Evolutionary conservation across 2,797 vertebrate species (phyloP), one percentile per base, ranked within the genome.

Genomic region (Phylloscopus collybita): DNA sequence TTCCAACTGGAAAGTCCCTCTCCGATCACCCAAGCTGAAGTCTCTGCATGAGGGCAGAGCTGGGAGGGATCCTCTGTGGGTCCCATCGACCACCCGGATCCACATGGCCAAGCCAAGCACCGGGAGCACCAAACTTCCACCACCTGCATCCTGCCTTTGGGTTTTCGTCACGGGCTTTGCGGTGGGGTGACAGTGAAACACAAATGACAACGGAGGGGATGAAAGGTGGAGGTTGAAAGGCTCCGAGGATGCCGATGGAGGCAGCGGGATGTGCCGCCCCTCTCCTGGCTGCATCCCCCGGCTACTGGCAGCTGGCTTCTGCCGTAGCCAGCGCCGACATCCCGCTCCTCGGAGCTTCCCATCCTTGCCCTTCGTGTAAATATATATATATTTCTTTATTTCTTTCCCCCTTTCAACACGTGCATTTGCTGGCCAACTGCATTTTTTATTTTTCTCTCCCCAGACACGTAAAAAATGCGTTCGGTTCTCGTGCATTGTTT

Each of bases 351-450:
- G 2, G 90, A 90, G 87, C 89, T 80, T 90, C 89, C 75, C n/a
- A 21, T 91, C 83, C 81, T 88, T 61, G 61, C 49, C 57, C 80
- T 96, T 96, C 21, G 1, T 92, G 91, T 95, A 86, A 91, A 83
- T 95, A 88, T 92, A 64, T 72, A 66, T 97, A 34, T 95, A 96
- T 65, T 54, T 44, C 72, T 90, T 62, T 91, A 95, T 92, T 96
- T 92, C 90, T 88, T 93, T 82, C 40, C 51, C 51, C 92, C 96
- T 95, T 97, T 96, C 93, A 94, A 97, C 5, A 47, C 84, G 26
- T 98, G 98, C 97, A 98, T 98, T 98, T 99, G 99, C 99, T 98
- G 99, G 99, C 98, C 98, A 98, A 97, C 94, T 98, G 98, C 98
- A 97, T 95, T 96, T 98, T 98, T 95, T 96, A 78, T 81, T 81